Conservation (phyloP, 2,888 invertebrate species). For the Falcaria lacertinaria region DNA sequence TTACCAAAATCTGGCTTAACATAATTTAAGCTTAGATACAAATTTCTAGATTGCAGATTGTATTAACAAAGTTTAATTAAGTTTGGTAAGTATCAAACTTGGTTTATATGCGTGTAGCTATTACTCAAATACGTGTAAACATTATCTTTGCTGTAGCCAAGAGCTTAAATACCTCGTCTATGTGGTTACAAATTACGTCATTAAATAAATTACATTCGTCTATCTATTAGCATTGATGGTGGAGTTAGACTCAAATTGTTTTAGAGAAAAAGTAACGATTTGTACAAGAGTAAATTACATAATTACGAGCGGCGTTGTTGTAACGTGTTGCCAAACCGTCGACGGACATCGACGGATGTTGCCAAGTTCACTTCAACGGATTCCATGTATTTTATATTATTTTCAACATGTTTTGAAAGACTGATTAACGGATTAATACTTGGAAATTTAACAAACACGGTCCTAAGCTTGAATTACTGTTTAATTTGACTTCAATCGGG, state of each 20-base stretch:
- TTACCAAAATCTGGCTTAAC: too few species aligned
- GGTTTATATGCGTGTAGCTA: too few species aligned
- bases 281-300: constrained; percentile 1
- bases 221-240: neutral
- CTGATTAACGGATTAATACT: neutral
- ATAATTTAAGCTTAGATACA: too few species aligned
- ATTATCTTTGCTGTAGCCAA: neutral
- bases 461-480: neutral
- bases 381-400: neutral
- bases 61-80: too few species aligned
- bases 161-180: neutral
- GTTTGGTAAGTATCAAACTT: too few species aligned
- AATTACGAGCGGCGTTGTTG: neutral
- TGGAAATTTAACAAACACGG: neutral
- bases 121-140: neutral
- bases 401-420: neutral
- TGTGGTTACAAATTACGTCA: neutral
- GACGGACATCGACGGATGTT: neutral
- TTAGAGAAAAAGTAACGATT: neutral
- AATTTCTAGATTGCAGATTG: too few species aligned
- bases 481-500: too few species aligned
- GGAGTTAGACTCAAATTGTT: neutral
- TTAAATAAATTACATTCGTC: neutral
- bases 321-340: neutral
- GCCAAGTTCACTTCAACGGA: constrained; percentile 1